These are phyloP conservation scores for Dicentrarchus labrax DNA, from an alignment of 2,113 vertebrate genomes.

Conservation along the genomic window DNA sequence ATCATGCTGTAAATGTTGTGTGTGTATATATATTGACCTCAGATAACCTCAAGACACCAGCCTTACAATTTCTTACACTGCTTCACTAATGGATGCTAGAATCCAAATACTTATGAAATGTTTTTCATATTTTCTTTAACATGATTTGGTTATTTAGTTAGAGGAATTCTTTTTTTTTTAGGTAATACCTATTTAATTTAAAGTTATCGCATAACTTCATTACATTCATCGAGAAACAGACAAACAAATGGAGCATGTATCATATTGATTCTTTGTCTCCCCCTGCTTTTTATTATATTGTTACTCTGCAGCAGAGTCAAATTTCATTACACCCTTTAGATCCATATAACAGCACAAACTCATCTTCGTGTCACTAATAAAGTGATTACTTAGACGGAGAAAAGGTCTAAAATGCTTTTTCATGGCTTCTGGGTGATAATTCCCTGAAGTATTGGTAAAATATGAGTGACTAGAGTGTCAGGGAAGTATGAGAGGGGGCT, in stretches of 20 bases:
- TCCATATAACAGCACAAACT: constrained; percentile 87
- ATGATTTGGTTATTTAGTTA: background rate
- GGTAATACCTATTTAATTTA: constrained; percentile 33
- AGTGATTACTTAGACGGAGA: constrained; percentile 82
- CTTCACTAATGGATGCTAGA: background rate
- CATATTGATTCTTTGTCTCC: constrained; percentile 67
- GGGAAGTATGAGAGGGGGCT: constrained; percentile 41
- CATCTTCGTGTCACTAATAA: constrained; percentile 84
- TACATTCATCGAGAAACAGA: background rate
- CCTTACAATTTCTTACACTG: background rate
- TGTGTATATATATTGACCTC: background rate
- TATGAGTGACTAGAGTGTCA: constrained; percentile 66
- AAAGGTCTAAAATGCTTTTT: constrained; percentile 75
- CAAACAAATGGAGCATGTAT: constrained; percentile 44
- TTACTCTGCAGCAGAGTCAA: constrained; percentile 83
- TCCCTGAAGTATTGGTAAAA: constrained; percentile 71
- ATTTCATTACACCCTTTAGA: constrained; percentile 86
- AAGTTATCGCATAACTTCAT: constrained; percentile 12
- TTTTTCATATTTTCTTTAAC: background rate
- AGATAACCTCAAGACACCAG: background rate
- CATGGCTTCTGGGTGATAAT: constrained; percentile 76
- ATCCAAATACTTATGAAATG: background rate
- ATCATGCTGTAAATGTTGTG: background rate
- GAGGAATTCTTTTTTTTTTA: background rate
- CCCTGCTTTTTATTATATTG: constrained; percentile 76